Conservation (phyloP, 2,113 vertebrate genomes). For the Crotalus helleri region DNA sequence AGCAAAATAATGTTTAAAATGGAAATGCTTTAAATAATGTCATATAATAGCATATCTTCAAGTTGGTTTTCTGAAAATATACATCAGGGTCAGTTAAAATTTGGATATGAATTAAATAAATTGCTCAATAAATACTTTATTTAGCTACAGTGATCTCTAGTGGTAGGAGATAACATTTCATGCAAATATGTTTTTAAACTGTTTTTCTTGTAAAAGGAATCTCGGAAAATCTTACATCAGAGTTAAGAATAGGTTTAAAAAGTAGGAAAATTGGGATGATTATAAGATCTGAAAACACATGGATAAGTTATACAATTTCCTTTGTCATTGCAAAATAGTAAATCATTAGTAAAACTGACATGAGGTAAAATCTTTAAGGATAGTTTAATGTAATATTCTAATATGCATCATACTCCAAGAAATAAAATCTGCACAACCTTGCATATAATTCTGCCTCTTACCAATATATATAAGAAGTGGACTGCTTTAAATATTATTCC, state of each 20-base stretch:
- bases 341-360: slow-evolving; percentile 1
- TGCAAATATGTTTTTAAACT: accelerated
- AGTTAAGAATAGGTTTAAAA: neutral
- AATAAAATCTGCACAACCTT: neutral
- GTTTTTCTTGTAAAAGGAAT: neutral
- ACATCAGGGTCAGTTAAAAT: neutral
- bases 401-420: neutral
- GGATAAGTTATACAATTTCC: neutral
- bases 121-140: neutral
- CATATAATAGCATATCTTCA: neutral
- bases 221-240: accelerated
- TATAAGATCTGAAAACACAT: neutral
- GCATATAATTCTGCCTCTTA: neutral
- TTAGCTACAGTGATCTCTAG: slow-evolving; percentile 48
- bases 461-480: slow-evolving; percentile 28
- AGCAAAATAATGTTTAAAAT: neutral
- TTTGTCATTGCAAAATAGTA: slow-evolving; percentile 12
- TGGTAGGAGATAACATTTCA: slow-evolving; percentile 38
- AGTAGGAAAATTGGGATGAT: neutral
- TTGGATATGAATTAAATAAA: neutral
- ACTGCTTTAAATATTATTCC: slow-evolving; percentile 35
- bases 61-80: neutral
- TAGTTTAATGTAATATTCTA: slow-evolving; percentile 33
- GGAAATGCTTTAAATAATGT: neutral
- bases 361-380: neutral